These are phyloP conservation scores for Labia minor DNA, from an alignment of 2,888 invertebrate genomes.

Conservation along the genomic window DNA sequence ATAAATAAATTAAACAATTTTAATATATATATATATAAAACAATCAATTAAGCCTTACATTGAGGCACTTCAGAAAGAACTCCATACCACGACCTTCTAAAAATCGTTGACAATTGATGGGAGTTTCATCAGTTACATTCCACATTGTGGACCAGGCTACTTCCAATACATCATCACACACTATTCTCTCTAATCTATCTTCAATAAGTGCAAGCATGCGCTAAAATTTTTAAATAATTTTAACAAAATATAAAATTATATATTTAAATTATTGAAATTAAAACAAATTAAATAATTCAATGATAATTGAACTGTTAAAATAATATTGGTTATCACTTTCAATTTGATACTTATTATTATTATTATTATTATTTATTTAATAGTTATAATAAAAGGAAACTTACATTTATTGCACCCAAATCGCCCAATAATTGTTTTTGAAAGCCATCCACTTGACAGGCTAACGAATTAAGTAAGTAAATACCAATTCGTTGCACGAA, in stretches of 20 bases:
- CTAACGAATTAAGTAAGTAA: slow-evolving; percentile 86
- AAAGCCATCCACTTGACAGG: slow-evolving; percentile 89
- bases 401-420: slow-evolving; percentile 72
- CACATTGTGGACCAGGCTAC: slow-evolving; percentile 99
- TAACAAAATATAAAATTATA: slow-evolving; percentile 21
- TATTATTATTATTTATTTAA: neutral
- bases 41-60: slow-evolving; percentile 43
- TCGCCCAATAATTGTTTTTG: slow-evolving; percentile 87
- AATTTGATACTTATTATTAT: neutral
- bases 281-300: neutral
- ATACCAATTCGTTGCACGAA: slow-evolving; percentile 92
- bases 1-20: neutral
- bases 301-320: neutral
- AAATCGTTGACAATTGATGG: slow-evolving; percentile 85
- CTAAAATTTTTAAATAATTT: slow-evolving; percentile 38
- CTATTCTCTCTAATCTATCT: slow-evolving; percentile 59
- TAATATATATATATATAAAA: slow-evolving; percentile 17
- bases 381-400: slow-evolving; percentile 31
- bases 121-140: slow-evolving; percentile 95
- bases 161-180: slow-evolving; percentile 92
- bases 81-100: slow-evolving; percentile 80
- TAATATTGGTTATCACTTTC: neutral
- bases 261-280: slow-evolving; percentile 17
- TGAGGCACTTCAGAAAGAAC: slow-evolving; percentile 76
- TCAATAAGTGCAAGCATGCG: slow-evolving; percentile 81